Conservation (phyloP, 2,113 vertebrate species). For the Oreamnos americanus region DNA sequence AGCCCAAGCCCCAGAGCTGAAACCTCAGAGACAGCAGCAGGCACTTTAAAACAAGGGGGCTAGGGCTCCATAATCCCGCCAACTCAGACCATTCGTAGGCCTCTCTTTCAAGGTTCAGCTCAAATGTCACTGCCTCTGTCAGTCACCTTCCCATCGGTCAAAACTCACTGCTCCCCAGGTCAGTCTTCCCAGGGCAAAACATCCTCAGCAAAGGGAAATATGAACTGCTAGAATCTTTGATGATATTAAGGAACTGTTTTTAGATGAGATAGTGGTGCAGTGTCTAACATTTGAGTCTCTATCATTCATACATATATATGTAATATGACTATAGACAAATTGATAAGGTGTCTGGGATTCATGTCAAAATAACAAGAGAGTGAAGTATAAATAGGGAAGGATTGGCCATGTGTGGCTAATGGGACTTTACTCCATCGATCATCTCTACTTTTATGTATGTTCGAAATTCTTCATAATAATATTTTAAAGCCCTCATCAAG, state of each 20-base stretch:
- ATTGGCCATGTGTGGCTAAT: background rate
- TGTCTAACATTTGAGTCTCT: background rate
- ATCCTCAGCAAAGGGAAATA: background rate
- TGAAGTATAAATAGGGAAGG: background rate
- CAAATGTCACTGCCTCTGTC: slow-evolving; percentile 20
- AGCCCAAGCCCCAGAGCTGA: background rate
- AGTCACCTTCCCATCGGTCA: slow-evolving; percentile 11
- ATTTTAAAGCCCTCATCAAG: background rate
- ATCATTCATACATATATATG: background rate
- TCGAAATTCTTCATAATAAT: background rate
- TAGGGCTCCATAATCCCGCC: background rate
- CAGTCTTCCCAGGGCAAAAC: background rate
- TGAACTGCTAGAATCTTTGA: background rate
- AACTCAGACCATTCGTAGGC: background rate
- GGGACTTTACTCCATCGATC: background rate
- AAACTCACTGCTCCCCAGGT: background rate
- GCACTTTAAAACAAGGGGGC: background rate
- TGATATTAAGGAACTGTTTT: background rate
- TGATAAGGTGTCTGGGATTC: background rate
- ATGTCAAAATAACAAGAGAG: slow-evolving; percentile 33
- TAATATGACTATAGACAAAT: background rate
- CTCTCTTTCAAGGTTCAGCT: slow-evolving; percentile 40
- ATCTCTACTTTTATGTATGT: background rate
- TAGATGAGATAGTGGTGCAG: background rate
- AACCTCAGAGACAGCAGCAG: background rate